Base-by-base conservation (phyloP, 2,888 invertebrate species). In the Apodemia zela region DNA sequence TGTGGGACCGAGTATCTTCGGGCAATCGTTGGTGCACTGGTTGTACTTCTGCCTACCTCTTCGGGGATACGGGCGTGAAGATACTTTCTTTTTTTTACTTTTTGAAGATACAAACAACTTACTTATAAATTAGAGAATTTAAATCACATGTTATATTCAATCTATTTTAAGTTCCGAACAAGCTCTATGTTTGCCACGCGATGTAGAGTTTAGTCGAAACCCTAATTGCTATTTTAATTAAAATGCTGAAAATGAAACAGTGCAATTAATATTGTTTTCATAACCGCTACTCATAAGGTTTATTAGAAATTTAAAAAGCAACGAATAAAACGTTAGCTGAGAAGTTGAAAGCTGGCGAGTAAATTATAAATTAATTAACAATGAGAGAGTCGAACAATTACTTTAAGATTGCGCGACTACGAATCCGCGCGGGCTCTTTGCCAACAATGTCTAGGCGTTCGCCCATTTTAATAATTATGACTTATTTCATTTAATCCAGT, bases 351-450 rank as follows among this genome's bases (percentile, higher is more conserved):
- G 77, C 82, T 81, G 80, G 82, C 81, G 76, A 75, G 79, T 75
- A 82, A 85, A 82, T 85, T 81, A 81, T 84, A 84, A 86, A 88
- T 86, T 87, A 87, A 87, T 88, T 85, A 86, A 86, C 84, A 87
- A 81, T 78, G 81, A 81, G 74, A 75, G 73, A 65, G 70, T 70
- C 73, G 76, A 75, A 81, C 84, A 85, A 85, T 84, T 83, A 82
- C 78, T 81, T 78, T 76, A 81, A 83, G 85, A 85, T 81, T 80
- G 80, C 77, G 74, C 72, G 73, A 75, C 78, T 79, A 73, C 76
- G 78, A 81, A 80, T 80, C 73, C 69, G 71, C 64, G 64, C 76
- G 82, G 86, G 87, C 86, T 76, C 69, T 65, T 68, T 82, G 87
- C 88, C 87, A 88, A 80, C 75, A 71, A 72, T 75, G 78, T 75